Base-by-base conservation (phyloP, 2,797 vertebrate species). In the Perodicticus potto region DNA sequence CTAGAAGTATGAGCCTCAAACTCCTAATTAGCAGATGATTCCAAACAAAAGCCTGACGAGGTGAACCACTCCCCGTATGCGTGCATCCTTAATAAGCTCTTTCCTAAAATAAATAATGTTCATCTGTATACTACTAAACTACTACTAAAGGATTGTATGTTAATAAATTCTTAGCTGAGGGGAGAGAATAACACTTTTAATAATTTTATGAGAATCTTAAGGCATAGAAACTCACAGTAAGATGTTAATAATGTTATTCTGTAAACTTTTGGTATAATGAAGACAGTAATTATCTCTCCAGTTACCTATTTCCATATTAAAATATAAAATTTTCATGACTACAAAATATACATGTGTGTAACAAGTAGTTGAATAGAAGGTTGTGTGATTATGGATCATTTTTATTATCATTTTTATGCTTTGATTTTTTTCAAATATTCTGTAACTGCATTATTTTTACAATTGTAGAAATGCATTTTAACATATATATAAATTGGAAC, bases 201-300 rank as follows among this genome's bases (percentile, higher is more conserved):
- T 57, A 86, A 87, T 85, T 95, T 73, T 92, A 55, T 90, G 72
- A 65, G 67, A 91, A 72, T 94, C 55, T 90, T 32, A 74, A 25
- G 25, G 20, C 93, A 82, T 12, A 53, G 34, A 88, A 40, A 84
- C 25, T 45, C 9, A 93, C 23, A 94, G 43, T 23, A 92, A 72
- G 40, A 82, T 94, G 83, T 74, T 88, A 91, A 70, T 73, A 96
- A 95, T 4, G 86, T 87, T 92, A 92, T 78, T 77, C 19, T 72
- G 27, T 57, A 81, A 89, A 89, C 59, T 77, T 89, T 63, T 85
- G 40, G 14, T 59, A 34, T 81, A 96, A 74, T 37, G n/a, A 74
- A 89, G 20, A 85, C 19, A 91, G 29, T 83, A 93, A 85, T 96
- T 94, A 95, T 90, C 29, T 78, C 29, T 86, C 19, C 4, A 65